phyloP scores from a whole-genome alignment of 2,113 vertebrate species.

The Aptenodytes forsteri region DNA sequence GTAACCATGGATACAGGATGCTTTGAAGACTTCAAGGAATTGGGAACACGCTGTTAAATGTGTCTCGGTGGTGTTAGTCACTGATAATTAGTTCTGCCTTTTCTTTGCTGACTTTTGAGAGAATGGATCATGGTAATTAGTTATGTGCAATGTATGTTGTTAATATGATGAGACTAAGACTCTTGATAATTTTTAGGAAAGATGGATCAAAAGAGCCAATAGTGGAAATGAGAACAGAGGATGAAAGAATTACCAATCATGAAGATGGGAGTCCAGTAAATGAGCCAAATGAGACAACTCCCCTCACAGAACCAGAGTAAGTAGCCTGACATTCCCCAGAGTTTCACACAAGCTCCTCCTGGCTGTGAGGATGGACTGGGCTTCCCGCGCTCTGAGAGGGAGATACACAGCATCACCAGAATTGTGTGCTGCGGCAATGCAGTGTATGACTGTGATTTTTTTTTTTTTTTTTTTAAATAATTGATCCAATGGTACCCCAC shows the following conservation, averaged over 20 bases:
- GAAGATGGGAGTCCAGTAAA: constrained; percentile 87
- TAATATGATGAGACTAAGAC: not conserved
- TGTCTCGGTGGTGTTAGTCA: not conserved
- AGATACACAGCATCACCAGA: not conserved
- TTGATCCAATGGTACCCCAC: fast-evolving
- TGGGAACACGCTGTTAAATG: not conserved
- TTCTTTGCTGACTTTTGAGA: not conserved
- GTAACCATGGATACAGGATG: constrained; percentile 21
- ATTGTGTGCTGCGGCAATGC: not conserved
- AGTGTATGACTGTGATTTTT: not conserved
- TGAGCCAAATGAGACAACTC: constrained; percentile 91
- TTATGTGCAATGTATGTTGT: not conserved
- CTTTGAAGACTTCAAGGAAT: constrained; percentile 43
- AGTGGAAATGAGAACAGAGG: constrained; percentile 88
- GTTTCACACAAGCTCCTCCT: not conserved
- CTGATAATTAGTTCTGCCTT: constrained; percentile 39
- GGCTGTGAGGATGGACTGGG: not conserved
- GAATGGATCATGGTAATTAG: not conserved
- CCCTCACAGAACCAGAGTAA: constrained; percentile 88
- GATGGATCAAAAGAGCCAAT: constrained; percentile 91
- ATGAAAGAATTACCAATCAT: constrained; percentile 86
- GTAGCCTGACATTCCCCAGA: constrained; percentile 3
- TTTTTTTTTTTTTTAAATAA: not conserved
- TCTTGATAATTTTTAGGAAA: constrained; percentile 77
- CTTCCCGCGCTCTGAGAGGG: not conserved